Evolutionary conservation across 2,888 invertebrate species (phyloP).

Genomic region (Lasioglossum leucozonium): DNA sequence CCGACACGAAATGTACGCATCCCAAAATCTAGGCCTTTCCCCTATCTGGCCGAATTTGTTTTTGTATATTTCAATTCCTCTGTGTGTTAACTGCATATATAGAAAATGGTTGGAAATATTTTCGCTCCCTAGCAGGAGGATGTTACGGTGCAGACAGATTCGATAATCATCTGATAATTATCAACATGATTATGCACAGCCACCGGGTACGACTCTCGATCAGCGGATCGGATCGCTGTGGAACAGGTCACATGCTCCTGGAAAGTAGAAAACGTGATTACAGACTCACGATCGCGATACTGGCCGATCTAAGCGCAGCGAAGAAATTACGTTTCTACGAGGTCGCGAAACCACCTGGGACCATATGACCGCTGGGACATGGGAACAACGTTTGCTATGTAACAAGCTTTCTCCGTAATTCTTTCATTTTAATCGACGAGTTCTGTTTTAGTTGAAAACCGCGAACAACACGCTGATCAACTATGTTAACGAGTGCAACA

Average conservation of each 20-base stretch:
- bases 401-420: neutral
- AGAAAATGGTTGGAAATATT: neutral
- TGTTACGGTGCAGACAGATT: neutral
- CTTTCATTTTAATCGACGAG: neutral
- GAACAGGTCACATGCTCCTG: neutral
- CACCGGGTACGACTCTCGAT: conserved; percentile 38
- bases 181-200: conserved; percentile 67
- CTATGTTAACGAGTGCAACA: neutral
- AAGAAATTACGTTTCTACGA: neutral
- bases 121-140: neutral
- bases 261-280: conserved; percentile 9
- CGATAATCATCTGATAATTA: conserved; percentile 63
- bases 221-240: conserved; percentile 63
- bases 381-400: neutral
- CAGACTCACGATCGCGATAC: conserved; percentile 20
- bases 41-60: neutral
- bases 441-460: neutral
- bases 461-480: neutral
- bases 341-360: neutral
- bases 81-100: neutral
- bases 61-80: neutral
- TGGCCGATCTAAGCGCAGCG: neutral
- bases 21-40: neutral
- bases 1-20: neutral
- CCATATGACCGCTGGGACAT: neutral